Percentiles rank a stretch among this genome's conserved stretches.
Conservation (phyloP, 2,888 invertebrate genomes). For the Theretra japonica region DNA sequence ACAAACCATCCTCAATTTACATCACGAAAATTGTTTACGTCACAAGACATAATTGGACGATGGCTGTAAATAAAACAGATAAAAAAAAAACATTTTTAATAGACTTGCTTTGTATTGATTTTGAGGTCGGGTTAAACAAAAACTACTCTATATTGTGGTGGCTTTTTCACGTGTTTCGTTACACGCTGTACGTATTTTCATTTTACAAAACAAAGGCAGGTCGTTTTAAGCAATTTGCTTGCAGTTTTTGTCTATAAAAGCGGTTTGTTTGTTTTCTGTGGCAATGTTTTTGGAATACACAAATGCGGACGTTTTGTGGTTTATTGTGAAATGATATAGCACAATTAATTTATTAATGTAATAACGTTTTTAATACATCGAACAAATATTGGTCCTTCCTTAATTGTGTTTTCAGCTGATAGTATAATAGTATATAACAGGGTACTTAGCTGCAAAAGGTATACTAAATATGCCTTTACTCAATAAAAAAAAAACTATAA, state of each 20-base stretch:
- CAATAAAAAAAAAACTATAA: too few relatives aligned
- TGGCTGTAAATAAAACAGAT: neutral
- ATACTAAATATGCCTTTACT: too few relatives aligned
- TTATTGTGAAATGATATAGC: neutral
- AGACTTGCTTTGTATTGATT: slow-evolving; percentile 11
- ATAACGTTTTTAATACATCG: too few relatives aligned
- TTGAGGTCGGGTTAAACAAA: neutral
- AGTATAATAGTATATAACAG: too few relatives aligned
- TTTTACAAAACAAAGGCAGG: slow-evolving; percentile 16
- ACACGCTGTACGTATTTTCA: slow-evolving; percentile 8
- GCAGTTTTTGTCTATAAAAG: neutral
- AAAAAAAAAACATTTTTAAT: neutral
- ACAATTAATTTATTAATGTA: neutral
- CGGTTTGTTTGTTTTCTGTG: neutral
- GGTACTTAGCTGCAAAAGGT: too few relatives aligned
- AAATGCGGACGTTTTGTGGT: neutral
- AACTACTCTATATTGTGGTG: neutral
- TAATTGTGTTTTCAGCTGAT: too few relatives aligned
- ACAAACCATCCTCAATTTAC: neutral
- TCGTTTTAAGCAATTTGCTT: slow-evolving; percentile 2
- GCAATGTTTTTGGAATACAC: neutral
- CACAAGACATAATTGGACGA: slow-evolving; percentile 1
- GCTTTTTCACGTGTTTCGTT: neutral
- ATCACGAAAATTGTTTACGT: neutral
- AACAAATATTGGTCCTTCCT: too few relatives aligned